A percentile compares a stretch with the other conserved stretches of the same genome.
Conservation (phyloP, 2,888 invertebrate genomes). For the Drosophila mercatorum region DNA sequence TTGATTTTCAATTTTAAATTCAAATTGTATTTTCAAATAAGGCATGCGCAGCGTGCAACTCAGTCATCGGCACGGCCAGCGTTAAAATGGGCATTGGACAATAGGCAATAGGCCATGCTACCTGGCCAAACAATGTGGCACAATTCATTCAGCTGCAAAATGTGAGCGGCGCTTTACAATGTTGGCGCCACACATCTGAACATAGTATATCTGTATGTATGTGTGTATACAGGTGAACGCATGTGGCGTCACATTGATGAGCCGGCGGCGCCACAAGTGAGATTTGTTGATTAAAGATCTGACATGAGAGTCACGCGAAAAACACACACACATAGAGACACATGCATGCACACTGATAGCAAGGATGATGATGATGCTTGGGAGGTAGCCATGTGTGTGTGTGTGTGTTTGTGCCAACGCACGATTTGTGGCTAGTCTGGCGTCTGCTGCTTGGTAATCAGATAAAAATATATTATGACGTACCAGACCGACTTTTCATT, state of each 20-base stretch:
- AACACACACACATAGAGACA: slow-evolving; percentile 19
- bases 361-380: slow-evolving; percentile 50
- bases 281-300: slow-evolving; percentile 54
- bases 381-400: slow-evolving; percentile 2
- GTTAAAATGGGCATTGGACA: slow-evolving; percentile 1
- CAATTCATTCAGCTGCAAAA: slow-evolving; percentile 26
- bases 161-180: slow-evolving; percentile 19
- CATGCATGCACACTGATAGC: slow-evolving; percentile 21
- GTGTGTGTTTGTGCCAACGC: slow-evolving; percentile 48
- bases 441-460: slow-evolving; percentile 63
- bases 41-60: not conserved
- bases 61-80: not conserved
- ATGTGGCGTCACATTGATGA: slow-evolving; percentile 52
- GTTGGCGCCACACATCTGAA: slow-evolving; percentile 36
- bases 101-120: slow-evolving; percentile 6
- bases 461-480: slow-evolving; percentile 80
- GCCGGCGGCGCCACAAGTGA: slow-evolving; percentile 52
- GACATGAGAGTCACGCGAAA: slow-evolving; percentile 75
- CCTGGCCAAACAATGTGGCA: slow-evolving; percentile 15
- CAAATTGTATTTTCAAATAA: slow-evolving; percentile 33
- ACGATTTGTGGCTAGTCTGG: slow-evolving; percentile 58
- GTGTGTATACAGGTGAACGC: slow-evolving; percentile 17
- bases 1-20: slow-evolving; percentile 31
- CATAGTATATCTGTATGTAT: not conserved
- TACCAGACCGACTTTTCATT: slow-evolving; percentile 71